phyloP scores from a whole-genome alignment of 2,888 invertebrate species.

The Fissipunctia ypsillon region DNA sequence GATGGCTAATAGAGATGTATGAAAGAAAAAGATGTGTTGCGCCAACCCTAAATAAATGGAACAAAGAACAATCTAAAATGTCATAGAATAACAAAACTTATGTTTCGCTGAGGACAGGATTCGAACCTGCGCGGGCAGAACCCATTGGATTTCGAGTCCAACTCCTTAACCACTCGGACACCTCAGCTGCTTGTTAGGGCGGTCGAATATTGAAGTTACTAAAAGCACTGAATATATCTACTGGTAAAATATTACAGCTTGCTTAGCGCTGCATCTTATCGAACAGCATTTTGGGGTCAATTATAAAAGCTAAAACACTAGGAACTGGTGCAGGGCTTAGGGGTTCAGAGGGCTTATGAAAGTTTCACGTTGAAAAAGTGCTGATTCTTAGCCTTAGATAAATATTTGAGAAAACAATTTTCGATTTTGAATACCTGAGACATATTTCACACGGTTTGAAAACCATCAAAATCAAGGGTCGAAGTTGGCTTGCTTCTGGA shows the following conservation, averaged over 20 bases:
- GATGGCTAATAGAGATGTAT: neutral
- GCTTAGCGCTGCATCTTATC: no score
- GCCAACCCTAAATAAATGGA: no score
- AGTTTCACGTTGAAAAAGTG: no score
- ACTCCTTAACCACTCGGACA: conserved; percentile 91
- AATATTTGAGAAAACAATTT: no score
- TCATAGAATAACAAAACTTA: conserved; percentile 10
- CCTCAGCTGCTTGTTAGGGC: conserved; percentile 80
- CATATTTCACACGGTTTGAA: neutral
- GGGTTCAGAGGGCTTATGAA: no score
- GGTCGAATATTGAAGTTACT: neutral
- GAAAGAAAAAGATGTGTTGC: neutral
- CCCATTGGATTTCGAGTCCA: conserved; percentile 91
- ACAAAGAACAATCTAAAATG: neutral
- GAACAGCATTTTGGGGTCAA: no score
- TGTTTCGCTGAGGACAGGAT: conserved; percentile 82
- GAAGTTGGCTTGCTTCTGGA: neutral
- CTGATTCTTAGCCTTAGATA: no score
- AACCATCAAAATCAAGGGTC: neutral
- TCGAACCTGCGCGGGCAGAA: conserved; percentile 91
- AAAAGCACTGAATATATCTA: no score
- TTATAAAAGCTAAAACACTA: no score
- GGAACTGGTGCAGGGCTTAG: no score
- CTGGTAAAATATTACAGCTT: no score
- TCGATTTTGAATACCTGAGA: neutral